Conservation (phyloP, 64 coral and sea anemone genomes). For the Cladopsammia gracilis region DNA sequence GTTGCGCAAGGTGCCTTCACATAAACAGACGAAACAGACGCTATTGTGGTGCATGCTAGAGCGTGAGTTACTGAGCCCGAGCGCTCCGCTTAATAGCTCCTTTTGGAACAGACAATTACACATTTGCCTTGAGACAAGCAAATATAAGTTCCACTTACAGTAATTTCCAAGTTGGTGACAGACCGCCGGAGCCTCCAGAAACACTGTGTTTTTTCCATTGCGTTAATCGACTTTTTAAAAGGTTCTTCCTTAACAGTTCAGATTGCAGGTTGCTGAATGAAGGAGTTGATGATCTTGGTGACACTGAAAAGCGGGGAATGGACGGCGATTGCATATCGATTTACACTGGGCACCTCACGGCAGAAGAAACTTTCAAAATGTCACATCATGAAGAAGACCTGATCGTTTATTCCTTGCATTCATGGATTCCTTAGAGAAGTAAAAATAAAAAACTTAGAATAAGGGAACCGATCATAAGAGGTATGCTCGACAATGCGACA, state of each 20-base stretch:
- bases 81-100: no score
- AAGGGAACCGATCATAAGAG: no score
- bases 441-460: no score
- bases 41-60: no score
- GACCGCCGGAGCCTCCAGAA: neutral
- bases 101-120: no score
- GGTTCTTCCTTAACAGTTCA: neutral
- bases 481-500: no score
- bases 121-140: no score
- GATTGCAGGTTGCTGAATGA: constrained; percentile 3
- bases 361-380: neutral
- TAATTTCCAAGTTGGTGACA: neutral
- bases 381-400: neutral
- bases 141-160: neutral
- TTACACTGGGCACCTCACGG: neutral
- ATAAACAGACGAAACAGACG: no score
- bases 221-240: constrained; percentile 12
- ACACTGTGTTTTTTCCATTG: neutral
- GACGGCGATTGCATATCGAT: neutral
- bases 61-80: no score
- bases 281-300: neutral
- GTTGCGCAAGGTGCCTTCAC: no score
- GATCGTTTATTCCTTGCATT: no score
- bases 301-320: neutral
- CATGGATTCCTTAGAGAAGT: no score